A percentile compares a stretch with the other conserved stretches of the same genome.
Evolutionary conservation across 37 sponge, comb jelly and placozoan genomes (phyloP).

Genomic region (Dysidea cf. avara): DNA sequence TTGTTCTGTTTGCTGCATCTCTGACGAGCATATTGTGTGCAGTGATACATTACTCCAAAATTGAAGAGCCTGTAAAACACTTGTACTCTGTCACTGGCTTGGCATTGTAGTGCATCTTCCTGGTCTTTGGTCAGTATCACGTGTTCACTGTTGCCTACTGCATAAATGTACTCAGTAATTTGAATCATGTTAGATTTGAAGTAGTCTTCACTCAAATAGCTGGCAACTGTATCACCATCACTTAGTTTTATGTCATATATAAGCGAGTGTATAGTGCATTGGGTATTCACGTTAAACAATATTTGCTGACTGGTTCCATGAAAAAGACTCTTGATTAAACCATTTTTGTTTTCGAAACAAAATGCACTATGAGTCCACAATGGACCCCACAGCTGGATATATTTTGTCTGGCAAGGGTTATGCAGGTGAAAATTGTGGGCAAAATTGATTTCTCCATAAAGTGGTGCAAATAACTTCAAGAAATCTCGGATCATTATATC

Average conservation of each 20-base stretch:
- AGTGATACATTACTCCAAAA: not conserved
- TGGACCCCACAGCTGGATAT: conserved; percentile 16
- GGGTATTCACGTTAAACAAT: conserved; percentile 11
- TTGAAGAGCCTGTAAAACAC: conserved; percentile 5
- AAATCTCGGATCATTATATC: conserved; percentile 3
- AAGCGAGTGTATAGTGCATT: conserved; percentile 10
- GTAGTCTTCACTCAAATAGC: not conserved
- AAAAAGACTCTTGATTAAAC: not conserved
- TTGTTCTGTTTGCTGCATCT: conserved; percentile 4
- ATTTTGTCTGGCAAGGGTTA: not conserved
- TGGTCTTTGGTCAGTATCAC: not conserved
- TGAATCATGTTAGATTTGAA: not conserved
- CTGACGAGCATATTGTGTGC: not conserved
- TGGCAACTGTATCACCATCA: conserved; percentile 4
- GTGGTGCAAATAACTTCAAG: not conserved
- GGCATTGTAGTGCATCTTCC: not conserved
- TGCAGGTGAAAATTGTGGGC: conserved; percentile 1
- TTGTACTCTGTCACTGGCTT: no score
- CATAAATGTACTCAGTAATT: not conserved
- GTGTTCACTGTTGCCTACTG: not conserved
- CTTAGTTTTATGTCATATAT: not conserved
- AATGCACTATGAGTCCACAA: conserved; percentile 16
- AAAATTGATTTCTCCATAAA: conserved; percentile 1
- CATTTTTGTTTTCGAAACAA: conserved; percentile 17
- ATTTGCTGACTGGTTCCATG: conserved; percentile 23